phyloP scores from a whole-genome alignment of 2,888 invertebrate genomes.

The Eilema depressum region DNA sequence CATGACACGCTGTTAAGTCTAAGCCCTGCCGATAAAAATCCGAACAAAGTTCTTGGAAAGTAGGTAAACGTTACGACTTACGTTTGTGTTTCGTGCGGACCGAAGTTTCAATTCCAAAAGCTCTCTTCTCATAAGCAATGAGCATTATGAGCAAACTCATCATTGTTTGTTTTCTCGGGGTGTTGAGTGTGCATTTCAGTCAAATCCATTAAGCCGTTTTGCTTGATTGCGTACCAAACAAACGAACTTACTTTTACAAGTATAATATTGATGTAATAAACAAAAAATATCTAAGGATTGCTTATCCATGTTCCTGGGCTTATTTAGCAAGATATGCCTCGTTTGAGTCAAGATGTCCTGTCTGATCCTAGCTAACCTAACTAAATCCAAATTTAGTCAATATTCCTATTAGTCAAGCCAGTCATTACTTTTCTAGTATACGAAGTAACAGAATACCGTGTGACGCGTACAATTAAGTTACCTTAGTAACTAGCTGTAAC shows the following conservation, averaged over 20 bases:
- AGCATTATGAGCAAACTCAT: too few species aligned
- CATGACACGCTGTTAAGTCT: neutral
- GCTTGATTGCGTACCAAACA: neutral
- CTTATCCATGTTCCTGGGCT: too few species aligned
- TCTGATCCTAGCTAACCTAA: too few species aligned
- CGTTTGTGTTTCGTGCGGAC: too few species aligned
- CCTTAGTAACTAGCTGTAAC: conserved; percentile 58
- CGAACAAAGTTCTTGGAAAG: neutral
- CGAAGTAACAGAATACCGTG: conserved; percentile 38
- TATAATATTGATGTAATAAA: neutral
- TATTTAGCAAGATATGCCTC: too few species aligned
- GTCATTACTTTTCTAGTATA: conserved; percentile 10
- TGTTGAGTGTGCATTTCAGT: neutral
- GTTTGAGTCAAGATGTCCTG: too few species aligned
- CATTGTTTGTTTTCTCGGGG: too few species aligned
- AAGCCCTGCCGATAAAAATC: neutral
- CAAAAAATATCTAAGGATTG: neutral
- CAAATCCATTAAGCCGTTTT: neutral
- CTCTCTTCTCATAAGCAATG: too few species aligned
- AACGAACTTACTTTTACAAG: neutral
- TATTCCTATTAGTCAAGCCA: neutral
- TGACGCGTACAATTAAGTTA: conserved; percentile 50
- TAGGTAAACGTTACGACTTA: neutral
- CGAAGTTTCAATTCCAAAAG: too few species aligned
- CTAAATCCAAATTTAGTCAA: neutral